Evolutionary conservation across 2,888 invertebrate genomes (phyloP).

Genomic region (Epinotia demarniana): DNA sequence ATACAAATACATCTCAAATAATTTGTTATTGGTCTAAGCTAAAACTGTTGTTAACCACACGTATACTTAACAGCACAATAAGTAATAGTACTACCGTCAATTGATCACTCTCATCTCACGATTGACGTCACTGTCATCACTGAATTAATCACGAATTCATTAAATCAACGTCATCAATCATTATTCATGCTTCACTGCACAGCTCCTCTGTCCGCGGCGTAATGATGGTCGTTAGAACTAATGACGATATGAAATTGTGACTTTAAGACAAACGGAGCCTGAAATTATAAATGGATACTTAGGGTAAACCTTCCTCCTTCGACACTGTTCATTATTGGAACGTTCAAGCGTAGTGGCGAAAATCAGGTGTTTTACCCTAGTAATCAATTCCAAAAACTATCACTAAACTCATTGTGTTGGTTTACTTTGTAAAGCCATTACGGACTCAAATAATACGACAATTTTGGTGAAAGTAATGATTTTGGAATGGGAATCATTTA

Average conservation of each 20-base stretch:
- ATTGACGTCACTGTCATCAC: conserved; percentile 31
- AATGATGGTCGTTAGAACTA: conserved; percentile 24
- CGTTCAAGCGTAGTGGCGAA: neutral
- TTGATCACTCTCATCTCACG: conserved; percentile 31
- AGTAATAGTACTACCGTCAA: conserved; percentile 23
- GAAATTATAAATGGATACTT: neutral
- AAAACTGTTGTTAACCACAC: conserved; percentile 3
- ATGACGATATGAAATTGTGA: conserved; percentile 45
- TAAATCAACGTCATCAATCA: conserved; percentile 49
- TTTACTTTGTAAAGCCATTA: neutral
- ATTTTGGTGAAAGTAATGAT: neutral
- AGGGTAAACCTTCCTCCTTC: neutral
- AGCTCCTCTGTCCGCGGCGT: conserved; percentile 61
- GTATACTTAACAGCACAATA: conserved; percentile 22
- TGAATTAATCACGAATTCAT: conserved; percentile 43
- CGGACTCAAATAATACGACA: neutral
- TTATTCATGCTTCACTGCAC: conserved; percentile 67
- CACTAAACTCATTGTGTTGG: neutral
- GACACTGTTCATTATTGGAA: neutral
- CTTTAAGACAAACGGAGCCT: neutral
- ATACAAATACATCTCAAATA: neutral
- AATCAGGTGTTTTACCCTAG: neutral
- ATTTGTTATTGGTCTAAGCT: neutral
- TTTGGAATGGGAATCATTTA: neutral
- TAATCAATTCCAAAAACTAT: neutral